Percentiles rank a stretch among this genome's conserved stretches.
phyloP scores from a whole-genome alignment of 2,113 vertebrate species.

The Crypturellus undulatus region DNA sequence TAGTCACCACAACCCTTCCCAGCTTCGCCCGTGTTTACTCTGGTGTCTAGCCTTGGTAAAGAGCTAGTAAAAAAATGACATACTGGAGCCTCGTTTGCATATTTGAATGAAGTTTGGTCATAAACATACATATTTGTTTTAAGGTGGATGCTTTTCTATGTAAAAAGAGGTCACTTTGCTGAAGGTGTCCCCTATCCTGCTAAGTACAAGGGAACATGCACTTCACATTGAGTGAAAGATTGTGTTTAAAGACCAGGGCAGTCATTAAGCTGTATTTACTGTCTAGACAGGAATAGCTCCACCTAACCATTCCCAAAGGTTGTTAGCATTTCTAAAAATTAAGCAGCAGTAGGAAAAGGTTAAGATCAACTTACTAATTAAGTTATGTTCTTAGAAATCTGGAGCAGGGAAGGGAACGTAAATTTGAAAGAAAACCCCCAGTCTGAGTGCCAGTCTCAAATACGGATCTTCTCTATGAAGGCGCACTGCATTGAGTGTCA shows the following conservation, averaged over 20 bases:
- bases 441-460: background rate
- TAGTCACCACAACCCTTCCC: background rate
- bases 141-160: background rate
- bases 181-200: background rate
- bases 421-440: slow-evolving; percentile 34
- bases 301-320: slow-evolving; percentile 75
- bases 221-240: slow-evolving; percentile 45
- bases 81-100: background rate
- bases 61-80: background rate
- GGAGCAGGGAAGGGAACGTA: slow-evolving; percentile 38
- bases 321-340: slow-evolving; percentile 75
- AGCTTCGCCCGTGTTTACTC: background rate
- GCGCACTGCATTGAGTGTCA: background rate
- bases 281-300: slow-evolving; percentile 75
- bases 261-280: slow-evolving; percentile 71
- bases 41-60: background rate
- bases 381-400: slow-evolving; percentile 62
- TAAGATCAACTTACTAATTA: slow-evolving; percentile 73
- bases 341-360: slow-evolving; percentile 66
- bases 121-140: background rate
- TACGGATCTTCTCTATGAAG: accelerated
- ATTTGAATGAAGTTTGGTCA: background rate
- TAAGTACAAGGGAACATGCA: background rate
- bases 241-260: slow-evolving; percentile 65
- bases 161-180: slow-evolving; percentile 1